These are phyloP conservation scores for Nymphalis c-album DNA, from an alignment of 2,888 invertebrate genomes.

Conservation along the genomic window DNA sequence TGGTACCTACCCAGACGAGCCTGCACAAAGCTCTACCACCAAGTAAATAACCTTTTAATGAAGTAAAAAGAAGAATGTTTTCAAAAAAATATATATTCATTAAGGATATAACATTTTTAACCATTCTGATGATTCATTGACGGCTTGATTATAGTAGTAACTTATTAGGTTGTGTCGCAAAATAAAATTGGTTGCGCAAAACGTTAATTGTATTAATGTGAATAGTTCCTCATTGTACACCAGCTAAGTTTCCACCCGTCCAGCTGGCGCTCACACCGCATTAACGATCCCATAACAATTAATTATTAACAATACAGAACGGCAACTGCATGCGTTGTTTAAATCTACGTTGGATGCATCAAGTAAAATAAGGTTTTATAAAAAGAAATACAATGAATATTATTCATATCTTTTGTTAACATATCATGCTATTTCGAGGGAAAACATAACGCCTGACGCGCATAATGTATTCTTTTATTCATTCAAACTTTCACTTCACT, in stretches of 20 bases:
- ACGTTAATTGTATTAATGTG: not conserved
- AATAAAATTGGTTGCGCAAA: not conserved
- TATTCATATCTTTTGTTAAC: conserved; percentile 28
- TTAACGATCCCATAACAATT: conserved; percentile 10
- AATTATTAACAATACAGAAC: conserved; percentile 7
- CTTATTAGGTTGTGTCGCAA: not conserved
- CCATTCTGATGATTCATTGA: not conserved
- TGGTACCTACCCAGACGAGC: too few relatives aligned
- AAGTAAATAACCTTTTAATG: too few relatives aligned
- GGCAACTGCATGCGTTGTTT: conserved; percentile 5
- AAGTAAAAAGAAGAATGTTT: too few relatives aligned
- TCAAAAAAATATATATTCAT: too few relatives aligned
- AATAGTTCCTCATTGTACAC: not conserved
- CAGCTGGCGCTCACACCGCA: conserved; percentile 9
- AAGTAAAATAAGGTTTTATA: conserved; percentile 10
- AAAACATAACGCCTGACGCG: conserved; percentile 26
- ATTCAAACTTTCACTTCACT: conserved; percentile 31
- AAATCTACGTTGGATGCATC: conserved; percentile 8
- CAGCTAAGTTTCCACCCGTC: conserved; percentile 6
- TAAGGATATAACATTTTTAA: not conserved
- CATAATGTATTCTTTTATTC: conserved; percentile 33
- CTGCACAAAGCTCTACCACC: too few relatives aligned
- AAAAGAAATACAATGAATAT: conserved; percentile 17
- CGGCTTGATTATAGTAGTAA: too few relatives aligned
- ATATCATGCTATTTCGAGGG: conserved; percentile 24